A percentile compares a stretch with the other conserved stretches of the same genome.
Evolutionary conservation across 2,888 invertebrate species (phyloP).

Genomic region (Synergus itoensis): DNA sequence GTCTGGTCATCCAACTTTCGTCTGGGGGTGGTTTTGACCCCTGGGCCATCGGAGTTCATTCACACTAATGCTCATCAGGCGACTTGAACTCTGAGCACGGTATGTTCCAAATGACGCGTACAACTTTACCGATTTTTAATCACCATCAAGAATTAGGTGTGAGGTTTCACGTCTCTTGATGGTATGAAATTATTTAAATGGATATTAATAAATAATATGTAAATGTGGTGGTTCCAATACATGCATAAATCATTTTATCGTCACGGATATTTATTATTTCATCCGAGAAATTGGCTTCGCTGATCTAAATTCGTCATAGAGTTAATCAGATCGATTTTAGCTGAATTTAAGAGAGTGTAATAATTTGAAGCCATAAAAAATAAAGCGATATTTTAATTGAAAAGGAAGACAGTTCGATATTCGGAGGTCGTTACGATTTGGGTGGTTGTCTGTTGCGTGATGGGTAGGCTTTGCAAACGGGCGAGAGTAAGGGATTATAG

Average conservation of each 20-base stretch:
- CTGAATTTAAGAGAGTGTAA: not conserved
- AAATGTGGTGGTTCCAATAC: too few relatives aligned
- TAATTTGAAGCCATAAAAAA: not conserved
- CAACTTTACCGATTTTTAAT: not conserved
- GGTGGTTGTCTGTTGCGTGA: slow-evolving; percentile 40
- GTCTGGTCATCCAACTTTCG: slow-evolving; percentile 68
- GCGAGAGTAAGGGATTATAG: slow-evolving; percentile 48
- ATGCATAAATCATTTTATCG: too few relatives aligned
- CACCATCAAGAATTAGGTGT: not conserved
- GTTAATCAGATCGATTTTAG: too few relatives aligned
- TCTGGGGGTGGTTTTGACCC: slow-evolving; percentile 55
- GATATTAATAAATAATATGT: too few relatives aligned
- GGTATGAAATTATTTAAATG: too few relatives aligned
- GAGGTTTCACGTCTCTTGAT: too few relatives aligned
- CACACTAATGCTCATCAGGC: slow-evolving; percentile 65
- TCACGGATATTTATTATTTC: too few relatives aligned
- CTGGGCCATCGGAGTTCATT: slow-evolving; percentile 65
- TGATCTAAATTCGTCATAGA: too few relatives aligned
- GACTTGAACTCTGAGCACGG: slow-evolving; percentile 60
- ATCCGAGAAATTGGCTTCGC: too few relatives aligned
- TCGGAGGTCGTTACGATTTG: slow-evolving; percentile 46
- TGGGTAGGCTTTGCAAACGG: slow-evolving; percentile 38
- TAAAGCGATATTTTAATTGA: slow-evolving; percentile 56
- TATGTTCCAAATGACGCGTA: slow-evolving; percentile 16
- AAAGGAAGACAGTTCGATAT: slow-evolving; percentile 58